These are phyloP conservation scores for Euglossa dilemma DNA, from an alignment of 1,140 invertebrate species.

Conservation along the genomic window DNA sequence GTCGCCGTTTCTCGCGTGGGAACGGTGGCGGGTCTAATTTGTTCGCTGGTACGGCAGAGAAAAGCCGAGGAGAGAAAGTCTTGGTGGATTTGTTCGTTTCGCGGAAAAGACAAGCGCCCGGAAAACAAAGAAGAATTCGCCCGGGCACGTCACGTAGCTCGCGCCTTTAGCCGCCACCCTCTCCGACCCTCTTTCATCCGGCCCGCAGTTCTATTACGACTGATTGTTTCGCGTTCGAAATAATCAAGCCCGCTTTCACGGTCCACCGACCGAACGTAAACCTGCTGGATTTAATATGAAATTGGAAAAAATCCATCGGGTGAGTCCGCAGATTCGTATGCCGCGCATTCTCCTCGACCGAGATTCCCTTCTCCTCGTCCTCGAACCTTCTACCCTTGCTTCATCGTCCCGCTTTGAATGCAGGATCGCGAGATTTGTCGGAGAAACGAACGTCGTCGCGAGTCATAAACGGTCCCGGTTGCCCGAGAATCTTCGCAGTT, in stretches of 20 bases:
- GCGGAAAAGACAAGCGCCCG: not conserved
- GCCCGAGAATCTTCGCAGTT: not conserved
- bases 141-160: not conserved
- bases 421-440: not conserved
- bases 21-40: not conserved
- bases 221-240: conserved; percentile 34
- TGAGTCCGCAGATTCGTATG: conserved; percentile 18
- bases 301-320: conserved; percentile 21
- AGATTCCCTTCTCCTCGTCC: not conserved
- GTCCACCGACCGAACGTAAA: not conserved
- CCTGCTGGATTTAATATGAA: conserved; percentile 23
- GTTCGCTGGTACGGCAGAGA: not conserved
- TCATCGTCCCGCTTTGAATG: fast-evolving
- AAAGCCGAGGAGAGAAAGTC: not conserved
- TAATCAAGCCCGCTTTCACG: conserved; percentile 33
- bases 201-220: not conserved
- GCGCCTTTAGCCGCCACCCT: not conserved
- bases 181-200: not conserved
- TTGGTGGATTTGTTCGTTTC: conserved; percentile 10
- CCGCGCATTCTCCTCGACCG: not conserved
- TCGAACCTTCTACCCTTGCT: no score
- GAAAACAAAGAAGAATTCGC: conserved; percentile 19
- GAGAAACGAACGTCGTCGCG: not conserved
- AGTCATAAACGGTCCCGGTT: not conserved
- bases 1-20: not conserved